Evolutionary conservation across 2,797 vertebrate genomes (phyloP), one percentile per base, ranked within the genome.

Genomic region (Tolypeutes matacus): DNA sequence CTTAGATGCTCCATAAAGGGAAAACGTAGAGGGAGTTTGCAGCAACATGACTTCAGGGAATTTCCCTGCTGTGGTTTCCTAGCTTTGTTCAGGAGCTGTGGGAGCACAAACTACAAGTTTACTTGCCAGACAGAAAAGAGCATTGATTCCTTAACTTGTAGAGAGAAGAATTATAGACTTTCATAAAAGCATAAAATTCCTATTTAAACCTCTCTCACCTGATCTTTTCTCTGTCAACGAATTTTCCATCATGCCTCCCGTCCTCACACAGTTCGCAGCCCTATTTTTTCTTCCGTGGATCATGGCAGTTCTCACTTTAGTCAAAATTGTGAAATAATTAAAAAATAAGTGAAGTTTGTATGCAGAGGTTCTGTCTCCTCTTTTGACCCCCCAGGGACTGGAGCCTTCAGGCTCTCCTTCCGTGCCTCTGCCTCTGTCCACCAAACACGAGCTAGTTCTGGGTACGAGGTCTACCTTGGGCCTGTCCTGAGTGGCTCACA

Each of bases 101-200:
- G 53, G 14, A 70, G 34, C 53, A 49, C 13, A 34, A 42, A 51
- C 46, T 9, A 0, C 25, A 89, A 31, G 73, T 80, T 77, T 78
- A 36, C 27, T 34, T 70, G 46, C 49, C 39, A 73, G 53, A 58
- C 36, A 64, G 96, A 86, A 81, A 84, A 92, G 93, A 78, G 10
- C 65, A 72, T 95, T 86, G 34, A 5, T 90, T 92, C 72, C 42
- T 88, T 88, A 69, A 67, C 91, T 78, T 93, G 17, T 72, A 77
- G 86, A 95, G 89, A 95, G 77, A 76, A 96, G 94, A 78, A 87
- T 12, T 25, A 64, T 83, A 89, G 76, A 77, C 31, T 73, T 27
- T 91, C 83, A 67, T 92, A 17, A 86, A 83, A 20, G 29, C 15
- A 1, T 23, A 18, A 42, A 10, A 27, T 81, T 72, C 70, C 46